Base-by-base conservation (phyloP, 2,797 vertebrate species). In the Pygocentrus nattereri region DNA sequence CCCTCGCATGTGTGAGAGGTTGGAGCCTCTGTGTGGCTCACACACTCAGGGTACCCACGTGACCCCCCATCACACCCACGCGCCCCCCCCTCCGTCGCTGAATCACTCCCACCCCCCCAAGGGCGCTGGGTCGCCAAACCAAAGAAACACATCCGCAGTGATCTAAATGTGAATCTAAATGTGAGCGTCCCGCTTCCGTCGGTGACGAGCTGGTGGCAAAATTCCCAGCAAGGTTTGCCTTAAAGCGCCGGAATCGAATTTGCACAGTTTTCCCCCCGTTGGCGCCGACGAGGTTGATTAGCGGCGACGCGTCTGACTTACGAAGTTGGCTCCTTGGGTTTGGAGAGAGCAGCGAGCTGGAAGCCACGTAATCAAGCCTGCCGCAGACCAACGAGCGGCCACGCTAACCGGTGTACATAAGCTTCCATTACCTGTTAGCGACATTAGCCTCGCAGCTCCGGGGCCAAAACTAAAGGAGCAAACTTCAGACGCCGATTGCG, bases 51-150 rank as follows among this genome's bases (percentile, higher is more conserved):
- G 1, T n/a, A 2, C 54, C 54, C 54, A 58, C 54, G 54, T 58
- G 54, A 58, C n/a, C 1, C n/a, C 21, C 54, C n/a, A 1, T 25
- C 44, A 2, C 10, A n/a, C n/a, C n/a, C n/a, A n/a, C 18, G 5
- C 52, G 5, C 18, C 5, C 50, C 52, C 23, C n/a, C 2, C 56
- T 23, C 23, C 2, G 21, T 58, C 58, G 61, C 58, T 61, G 58
- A 61, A 61, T 61, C 58, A 61, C 58, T 30, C 23, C 61, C 58
- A 12, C 41, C 2, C 23, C 54, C 58, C 58, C 58, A 61, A 61
- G 58, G 58, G 58, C 58, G 23, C 25, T 30, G 58, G 58, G 74
- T 76, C 54, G 59, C 54, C 58, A 21, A 59, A 54, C n/a, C 56
- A 61, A 27, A 61, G 58, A 13, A 27, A 61, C 58, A 61, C 58